Evolutionary conservation across 2,797 vertebrate species (phyloP), one percentile per base, ranked within the genome.

Genomic region (Hypotaenidia philippensis): DNA sequence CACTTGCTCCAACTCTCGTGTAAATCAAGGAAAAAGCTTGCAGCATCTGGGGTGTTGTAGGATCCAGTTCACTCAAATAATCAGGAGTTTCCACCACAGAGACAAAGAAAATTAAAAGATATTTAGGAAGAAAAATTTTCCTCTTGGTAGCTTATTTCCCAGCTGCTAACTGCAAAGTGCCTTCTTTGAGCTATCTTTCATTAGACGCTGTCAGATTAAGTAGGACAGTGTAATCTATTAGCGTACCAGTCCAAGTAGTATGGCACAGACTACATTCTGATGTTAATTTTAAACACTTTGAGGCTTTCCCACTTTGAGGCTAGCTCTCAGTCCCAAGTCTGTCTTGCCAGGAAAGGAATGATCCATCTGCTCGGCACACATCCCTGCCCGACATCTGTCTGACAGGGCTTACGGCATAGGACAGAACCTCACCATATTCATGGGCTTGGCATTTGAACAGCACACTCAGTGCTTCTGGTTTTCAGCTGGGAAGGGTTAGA

Each of bases 201-300:
- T 65, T 72, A 79, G 66, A 11, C 18, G 21, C 19, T 53, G 40
- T 56, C 52, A 77, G 49, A 64, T 52, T 69, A 90, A 83, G 32
- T 65, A 68, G 65, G 36, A 50, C 65, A 61, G 57, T 36, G 23
- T 11, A 77, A 92, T 44, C 69, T 72, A 87, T 60, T 83, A 81
- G 22, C 20, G 49, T 76, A 59, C 16, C 45, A 31, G 31, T 76
- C 55, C 38, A 76, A 49, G 19, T 10, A 65, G 25, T 20, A 20
- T 14, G 44, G 31, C 47, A 66, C 15, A 59, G 79, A n/a, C 44
- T 86, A 55, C 10, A 10, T 76, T 66, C 47, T 83, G 44, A 72
- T 79, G 57, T 52, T 86, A 87, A 81, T 87, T 95, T 92, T 80
- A 87, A 91, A 53, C 53, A 61, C 50, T 84, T 61, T 49, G 49